Conservation (phyloP, 2,797 vertebrate genomes). For the Champsocephalus esox region DNA sequence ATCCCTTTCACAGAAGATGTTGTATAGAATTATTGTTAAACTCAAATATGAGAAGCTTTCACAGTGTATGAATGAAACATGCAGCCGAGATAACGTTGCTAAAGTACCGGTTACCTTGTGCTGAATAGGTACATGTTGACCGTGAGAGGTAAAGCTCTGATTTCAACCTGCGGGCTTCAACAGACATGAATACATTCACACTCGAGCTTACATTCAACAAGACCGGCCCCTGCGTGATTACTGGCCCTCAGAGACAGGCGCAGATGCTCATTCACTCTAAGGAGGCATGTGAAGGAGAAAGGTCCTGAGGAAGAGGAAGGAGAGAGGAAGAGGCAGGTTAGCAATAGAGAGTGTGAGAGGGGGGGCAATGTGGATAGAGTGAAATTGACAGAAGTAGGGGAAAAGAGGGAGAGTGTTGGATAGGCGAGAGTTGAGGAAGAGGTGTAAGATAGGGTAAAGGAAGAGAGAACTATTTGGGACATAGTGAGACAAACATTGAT, state of each 20-base stretch:
- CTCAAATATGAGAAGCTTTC: neutral
- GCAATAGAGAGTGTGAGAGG: neutral
- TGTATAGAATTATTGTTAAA: neutral
- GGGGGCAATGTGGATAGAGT: conserved; percentile 6
- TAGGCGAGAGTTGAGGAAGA: neutral
- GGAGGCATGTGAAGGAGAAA: conserved; percentile 5
- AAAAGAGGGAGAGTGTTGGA: neutral
- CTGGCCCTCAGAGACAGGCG: conserved; percentile 38
- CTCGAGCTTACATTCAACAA: conserved; percentile 28
- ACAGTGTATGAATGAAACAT: neutral
- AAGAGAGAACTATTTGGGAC: neutral
- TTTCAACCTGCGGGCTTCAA: conserved; percentile 7
- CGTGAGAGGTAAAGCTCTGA: conserved; percentile 9
- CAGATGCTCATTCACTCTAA: conserved; percentile 34
- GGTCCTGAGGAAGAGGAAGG: conserved; percentile 14
- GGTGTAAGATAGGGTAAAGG: neutral
- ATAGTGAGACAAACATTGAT: neutral
- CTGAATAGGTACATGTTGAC: neutral
- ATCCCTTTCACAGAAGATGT: neutral
- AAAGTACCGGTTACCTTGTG: neutral
- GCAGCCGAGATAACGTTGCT: neutral
- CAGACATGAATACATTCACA: conserved; percentile 27
- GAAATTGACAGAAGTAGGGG: conserved; percentile 8
- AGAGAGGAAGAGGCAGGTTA: conserved; percentile 13
- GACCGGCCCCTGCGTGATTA: conserved; percentile 22